Percentiles rank a stretch among this genome's conserved stretches.
Conservation (phyloP, 2,113 vertebrate species). For the Dinomys branickii region DNA sequence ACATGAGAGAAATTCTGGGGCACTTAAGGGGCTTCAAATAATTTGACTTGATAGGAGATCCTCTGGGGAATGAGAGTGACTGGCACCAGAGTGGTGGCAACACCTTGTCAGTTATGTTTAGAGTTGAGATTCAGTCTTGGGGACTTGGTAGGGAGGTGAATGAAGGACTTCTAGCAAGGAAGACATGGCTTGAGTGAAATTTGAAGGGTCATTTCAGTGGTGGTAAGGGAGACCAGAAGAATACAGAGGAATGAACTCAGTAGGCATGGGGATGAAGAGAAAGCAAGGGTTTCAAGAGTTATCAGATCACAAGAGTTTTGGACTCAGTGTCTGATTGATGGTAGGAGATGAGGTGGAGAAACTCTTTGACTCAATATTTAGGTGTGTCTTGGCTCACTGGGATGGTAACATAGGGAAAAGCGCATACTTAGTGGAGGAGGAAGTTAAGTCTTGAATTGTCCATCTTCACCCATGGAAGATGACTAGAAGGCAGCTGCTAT, state of each 20-base stretch:
- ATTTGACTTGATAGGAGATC: background rate
- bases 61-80: background rate
- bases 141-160: background rate
- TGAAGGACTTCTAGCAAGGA: slow-evolving; percentile 36
- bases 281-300: background rate
- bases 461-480: background rate
- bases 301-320: background rate
- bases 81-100: background rate
- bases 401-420: background rate
- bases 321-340: background rate
- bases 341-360: background rate
- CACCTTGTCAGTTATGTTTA: background rate
- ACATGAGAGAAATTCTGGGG: slow-evolving; percentile 4
- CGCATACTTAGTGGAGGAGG: background rate
- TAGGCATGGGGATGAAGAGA: background rate
- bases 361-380: background rate
- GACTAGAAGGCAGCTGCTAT: background rate
- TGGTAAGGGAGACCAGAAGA: slow-evolving; percentile 36
- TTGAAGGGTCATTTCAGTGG: slow-evolving; percentile 26
- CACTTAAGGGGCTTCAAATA: background rate
- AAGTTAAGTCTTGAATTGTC: slow-evolving; percentile 13
- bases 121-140: background rate
- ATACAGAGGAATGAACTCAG: background rate
- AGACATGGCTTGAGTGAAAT: slow-evolving; percentile 25
- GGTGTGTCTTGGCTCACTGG: background rate